Evolutionary conservation across 2,888 invertebrate species (phyloP), one percentile per base, ranked within the genome.

Genomic region (Tipula confusa): DNA sequence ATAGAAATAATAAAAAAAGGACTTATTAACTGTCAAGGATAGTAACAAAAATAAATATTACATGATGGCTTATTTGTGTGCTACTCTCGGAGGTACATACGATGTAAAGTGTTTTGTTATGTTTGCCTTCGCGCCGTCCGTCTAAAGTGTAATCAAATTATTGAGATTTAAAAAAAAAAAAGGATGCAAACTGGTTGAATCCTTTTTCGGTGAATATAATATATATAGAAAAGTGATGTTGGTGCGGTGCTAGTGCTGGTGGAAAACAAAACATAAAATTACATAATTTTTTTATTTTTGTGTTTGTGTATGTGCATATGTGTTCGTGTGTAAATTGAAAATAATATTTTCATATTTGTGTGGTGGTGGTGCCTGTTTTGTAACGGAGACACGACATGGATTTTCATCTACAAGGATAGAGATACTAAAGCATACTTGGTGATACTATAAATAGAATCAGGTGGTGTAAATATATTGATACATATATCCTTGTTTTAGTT

Each of bases 391-490:
- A n/a, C 64, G 64, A 24, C 64, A 64, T 64, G 64, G 64, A 64
- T 64, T 64, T 64, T 64, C 64, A 64, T 64, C 24, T 64, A 64
- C 64, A 64, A 64, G 64, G 64, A 64, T 64, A 31, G 31, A 80
- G 80, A 80, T 29, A 80, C 29, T 15, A 80, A 80, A 80, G 80
- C 11, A 80, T 29, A 79, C 80, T 64, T 64, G 64, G 80, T 29
- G 80, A 15, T 80, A 29, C 80, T 80, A 80, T 29, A 80, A 80
- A 80, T 80, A 80, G 80, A 80, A 80, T 80, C 80, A 80, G 80
- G 80, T 80, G 80, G 80, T 80, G 80, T 29, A 29, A 80, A 80
- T 80, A 31, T 80, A 80, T 80, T 15, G 4, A 80, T 80, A 29
- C 15, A 80, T 80, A 31, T 80, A 80, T 80, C 18, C 11, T 18